phyloP scores from a whole-genome alignment of 2,113 vertebrate genomes.

The Morone chrysops region DNA sequence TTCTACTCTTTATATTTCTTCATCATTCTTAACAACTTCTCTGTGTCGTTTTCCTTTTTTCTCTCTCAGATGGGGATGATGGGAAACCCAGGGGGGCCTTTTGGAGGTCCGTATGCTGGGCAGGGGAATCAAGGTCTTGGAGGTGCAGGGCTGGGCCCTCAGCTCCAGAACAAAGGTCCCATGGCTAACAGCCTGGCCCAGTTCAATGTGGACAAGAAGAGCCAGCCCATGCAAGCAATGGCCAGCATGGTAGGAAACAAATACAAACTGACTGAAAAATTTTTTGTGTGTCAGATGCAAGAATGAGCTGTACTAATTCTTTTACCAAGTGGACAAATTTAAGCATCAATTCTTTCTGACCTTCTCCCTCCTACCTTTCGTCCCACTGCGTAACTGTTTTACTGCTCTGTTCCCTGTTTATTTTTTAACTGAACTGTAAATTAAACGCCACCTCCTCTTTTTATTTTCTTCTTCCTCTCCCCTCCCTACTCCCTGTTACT shows the following conservation, averaged over 20 bases:
- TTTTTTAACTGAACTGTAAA: not conserved
- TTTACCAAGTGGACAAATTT: slow-evolving; percentile 4
- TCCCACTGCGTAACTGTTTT: not conserved
- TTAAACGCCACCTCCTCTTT: not conserved
- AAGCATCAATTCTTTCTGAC: not conserved
- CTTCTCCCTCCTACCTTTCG: not conserved
- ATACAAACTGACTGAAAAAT: not conserved
- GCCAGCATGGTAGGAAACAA: slow-evolving; percentile 89
- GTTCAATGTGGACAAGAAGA: slow-evolving; percentile 95
- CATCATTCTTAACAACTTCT: not conserved
- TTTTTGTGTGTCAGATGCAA: not conserved
- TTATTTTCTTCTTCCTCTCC: not conserved
- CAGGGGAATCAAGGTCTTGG: slow-evolving; percentile 91
- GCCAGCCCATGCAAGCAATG: slow-evolving; percentile 91
- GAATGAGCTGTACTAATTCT: not conserved
- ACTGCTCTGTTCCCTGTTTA: not conserved
- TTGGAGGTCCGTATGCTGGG: slow-evolving; percentile 90
- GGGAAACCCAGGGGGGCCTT: slow-evolving; percentile 89
- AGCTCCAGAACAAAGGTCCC: slow-evolving; percentile 93
- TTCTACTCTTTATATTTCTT: not conserved
- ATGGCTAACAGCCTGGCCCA: slow-evolving; percentile 92
- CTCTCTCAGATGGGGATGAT: slow-evolving; percentile 94
- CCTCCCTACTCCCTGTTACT: not conserved
- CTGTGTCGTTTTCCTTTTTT: not conserved
- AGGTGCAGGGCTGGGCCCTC: slow-evolving; percentile 90